Evolutionary conservation across 1,140 invertebrate species (phyloP).

Genomic region (Meloidogyne chitwoodi): DNA sequence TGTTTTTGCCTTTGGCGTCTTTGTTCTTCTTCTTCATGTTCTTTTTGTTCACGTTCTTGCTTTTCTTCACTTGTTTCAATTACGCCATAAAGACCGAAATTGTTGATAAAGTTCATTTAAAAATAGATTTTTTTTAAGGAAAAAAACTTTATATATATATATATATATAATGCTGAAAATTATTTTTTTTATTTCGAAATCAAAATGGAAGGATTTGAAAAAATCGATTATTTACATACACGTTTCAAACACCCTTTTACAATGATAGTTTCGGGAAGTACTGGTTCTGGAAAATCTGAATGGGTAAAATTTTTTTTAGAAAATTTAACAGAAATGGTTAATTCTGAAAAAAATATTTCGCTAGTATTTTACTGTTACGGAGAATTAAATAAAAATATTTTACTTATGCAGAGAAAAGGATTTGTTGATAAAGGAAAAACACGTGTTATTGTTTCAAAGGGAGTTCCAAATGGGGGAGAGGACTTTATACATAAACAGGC

Average conservation of each 20-base stretch:
- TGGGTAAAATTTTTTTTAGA: conserved; percentile 12
- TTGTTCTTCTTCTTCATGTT: no score
- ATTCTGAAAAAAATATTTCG: background rate
- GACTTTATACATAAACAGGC: background rate
- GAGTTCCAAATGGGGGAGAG: conserved; percentile 10
- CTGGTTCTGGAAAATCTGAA: conserved; percentile 23
- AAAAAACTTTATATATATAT: background rate
- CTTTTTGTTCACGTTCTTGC: no score
- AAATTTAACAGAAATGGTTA: background rate
- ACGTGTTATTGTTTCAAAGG: background rate
- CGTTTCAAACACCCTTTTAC: conserved; percentile 25
- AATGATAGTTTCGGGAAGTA: conserved; percentile 24
- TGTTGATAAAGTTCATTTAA: no score
- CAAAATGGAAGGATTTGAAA: background rate
- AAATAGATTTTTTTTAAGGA: no score
- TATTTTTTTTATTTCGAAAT: background rate
- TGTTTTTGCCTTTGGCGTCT: no score
- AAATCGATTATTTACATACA: background rate
- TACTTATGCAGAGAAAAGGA: conserved; percentile 4
- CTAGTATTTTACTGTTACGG: conserved; percentile 26
- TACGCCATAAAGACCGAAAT: no score
- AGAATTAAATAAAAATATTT: conserved; percentile 22
- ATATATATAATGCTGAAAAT: background rate
- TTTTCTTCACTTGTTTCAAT: no score
- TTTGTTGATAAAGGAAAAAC: background rate